These are phyloP conservation scores for Lepus townsendii DNA, from an alignment of 2,797 vertebrate genomes.

Conservation along the genomic window DNA sequence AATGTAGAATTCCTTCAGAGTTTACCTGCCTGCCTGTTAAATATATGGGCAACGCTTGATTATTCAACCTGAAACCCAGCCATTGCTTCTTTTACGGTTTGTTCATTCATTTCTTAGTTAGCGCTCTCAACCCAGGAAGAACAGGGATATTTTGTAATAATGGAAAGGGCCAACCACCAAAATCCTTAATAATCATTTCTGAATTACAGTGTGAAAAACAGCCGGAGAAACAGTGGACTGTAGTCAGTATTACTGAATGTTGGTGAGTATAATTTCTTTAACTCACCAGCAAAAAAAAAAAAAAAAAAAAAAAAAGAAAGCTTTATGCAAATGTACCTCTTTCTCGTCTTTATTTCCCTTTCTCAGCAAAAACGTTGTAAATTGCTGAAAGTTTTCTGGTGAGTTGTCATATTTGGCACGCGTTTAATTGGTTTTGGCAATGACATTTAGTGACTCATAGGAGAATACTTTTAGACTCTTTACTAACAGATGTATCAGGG, in stretches of 20 bases:
- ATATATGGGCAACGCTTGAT: background rate
- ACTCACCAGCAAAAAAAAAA: background rate
- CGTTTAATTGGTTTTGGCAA: conserved; percentile 93
- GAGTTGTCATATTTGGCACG: conserved; percentile 92
- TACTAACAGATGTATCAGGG: conserved; percentile 87
- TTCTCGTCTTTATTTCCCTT: conserved; percentile 63
- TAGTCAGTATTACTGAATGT: background rate
- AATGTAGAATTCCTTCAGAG: background rate
- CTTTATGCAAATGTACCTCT: conserved; percentile 72
- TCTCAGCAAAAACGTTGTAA: conserved; percentile 81
- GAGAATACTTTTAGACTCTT: conserved; percentile 88
- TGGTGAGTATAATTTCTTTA: conserved; percentile 36
- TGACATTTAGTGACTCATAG: conserved; percentile 91
- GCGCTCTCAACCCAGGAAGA: conserved; percentile 22
- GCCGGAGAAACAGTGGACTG: background rate
- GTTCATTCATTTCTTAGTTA: conserved; percentile 1
- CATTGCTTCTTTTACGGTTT: background rate
- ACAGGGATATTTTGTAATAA: background rate
- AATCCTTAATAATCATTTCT: background rate
- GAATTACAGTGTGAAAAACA: background rate
- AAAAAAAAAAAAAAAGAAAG: background rate
- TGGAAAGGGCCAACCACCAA: background rate
- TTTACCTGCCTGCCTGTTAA: background rate
- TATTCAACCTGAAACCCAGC: conserved; percentile 1
- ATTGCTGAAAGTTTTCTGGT: conserved; percentile 90